Base-by-base conservation (phyloP, 1,140 invertebrate species). In the Aphelenchoides avenae region DNA sequence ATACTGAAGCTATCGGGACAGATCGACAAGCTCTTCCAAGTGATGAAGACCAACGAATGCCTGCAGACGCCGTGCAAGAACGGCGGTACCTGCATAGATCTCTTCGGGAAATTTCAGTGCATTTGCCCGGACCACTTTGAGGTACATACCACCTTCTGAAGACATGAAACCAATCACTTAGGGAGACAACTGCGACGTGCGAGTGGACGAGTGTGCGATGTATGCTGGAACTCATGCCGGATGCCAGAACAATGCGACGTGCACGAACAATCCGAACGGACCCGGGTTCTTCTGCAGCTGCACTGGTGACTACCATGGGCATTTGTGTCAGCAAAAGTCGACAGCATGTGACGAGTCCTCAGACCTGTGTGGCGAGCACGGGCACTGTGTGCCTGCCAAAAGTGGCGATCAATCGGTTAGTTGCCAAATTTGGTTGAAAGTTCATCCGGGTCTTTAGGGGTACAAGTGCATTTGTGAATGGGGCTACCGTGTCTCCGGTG, bases 71-170 rank as follows among this genome's bases (percentile, higher is more conserved):
- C 89, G 70, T 83, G 82, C 57, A 64, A 77, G 27, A 82, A 83
- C 57, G 82, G 81, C 26, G 81, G 63, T n/a, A 81, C 78, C 9
- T 82, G 81, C 55, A 76, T 81, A 26, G 80, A 82, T 54, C 48
- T 80, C 1, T 73, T 81, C 26, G 76, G 70, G 26, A 77, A 79
- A 51, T 81, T 77, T 62, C 71, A 75, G 31, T 89, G 88, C 75
- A 85, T 86, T 37, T 90, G 88, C 78, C 83, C 83, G 39, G 82
- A 85, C 1, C 88, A 89, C 24, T 91, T 84, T 77, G 87, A 87
- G 49, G 87, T 79, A 42, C 27, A 20, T n/a, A 41, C 59, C 31
- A 58, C 9, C 31, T 52, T 22, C 15, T 56, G 46, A 7, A 7
- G 13, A 42, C 40, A 39, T 27, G 42, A 30, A 5, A n/a, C 27